phyloP scores from a whole-genome alignment of 2,113 vertebrate genomes.

The Daboia siamensis region DNA sequence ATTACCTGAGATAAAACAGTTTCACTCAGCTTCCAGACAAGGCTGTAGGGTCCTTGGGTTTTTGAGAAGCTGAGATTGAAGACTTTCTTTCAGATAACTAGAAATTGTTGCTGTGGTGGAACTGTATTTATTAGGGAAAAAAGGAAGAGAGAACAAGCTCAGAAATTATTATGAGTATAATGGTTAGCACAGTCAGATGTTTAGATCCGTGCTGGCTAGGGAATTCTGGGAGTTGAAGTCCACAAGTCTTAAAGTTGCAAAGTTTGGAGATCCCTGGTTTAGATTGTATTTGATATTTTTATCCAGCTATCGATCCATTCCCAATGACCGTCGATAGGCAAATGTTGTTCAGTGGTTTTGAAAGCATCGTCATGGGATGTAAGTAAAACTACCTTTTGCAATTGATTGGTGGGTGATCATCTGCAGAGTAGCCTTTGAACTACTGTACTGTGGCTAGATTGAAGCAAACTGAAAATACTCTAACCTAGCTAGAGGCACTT shows the following conservation, averaged over 20 bases:
- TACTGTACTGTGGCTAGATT: background rate
- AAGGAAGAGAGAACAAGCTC: background rate
- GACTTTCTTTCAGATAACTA: background rate
- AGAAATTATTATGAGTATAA: background rate
- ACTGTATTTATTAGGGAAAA: background rate
- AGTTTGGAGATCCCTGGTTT: background rate
- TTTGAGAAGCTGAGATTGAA: background rate
- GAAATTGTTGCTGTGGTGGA: background rate
- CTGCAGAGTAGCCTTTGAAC: background rate
- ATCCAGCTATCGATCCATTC: background rate
- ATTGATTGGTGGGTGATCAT: background rate
- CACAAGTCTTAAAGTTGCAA: background rate
- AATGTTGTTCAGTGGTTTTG: background rate
- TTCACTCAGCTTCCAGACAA: background rate
- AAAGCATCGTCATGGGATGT: background rate
- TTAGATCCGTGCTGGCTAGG: background rate
- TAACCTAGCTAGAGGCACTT: background rate
- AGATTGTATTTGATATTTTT: background rate
- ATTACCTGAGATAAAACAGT: background rate
- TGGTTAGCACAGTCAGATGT: background rate
- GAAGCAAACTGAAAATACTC: background rate
- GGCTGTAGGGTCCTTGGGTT: background rate
- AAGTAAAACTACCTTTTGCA: background rate
- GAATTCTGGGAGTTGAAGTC: background rate
- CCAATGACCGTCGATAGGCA: background rate